These are phyloP conservation scores for Catostylus mosaicus DNA, from an alignment of 30 jellyfish, hydroid and myxozoan genomes.

Conservation along the genomic window DNA sequence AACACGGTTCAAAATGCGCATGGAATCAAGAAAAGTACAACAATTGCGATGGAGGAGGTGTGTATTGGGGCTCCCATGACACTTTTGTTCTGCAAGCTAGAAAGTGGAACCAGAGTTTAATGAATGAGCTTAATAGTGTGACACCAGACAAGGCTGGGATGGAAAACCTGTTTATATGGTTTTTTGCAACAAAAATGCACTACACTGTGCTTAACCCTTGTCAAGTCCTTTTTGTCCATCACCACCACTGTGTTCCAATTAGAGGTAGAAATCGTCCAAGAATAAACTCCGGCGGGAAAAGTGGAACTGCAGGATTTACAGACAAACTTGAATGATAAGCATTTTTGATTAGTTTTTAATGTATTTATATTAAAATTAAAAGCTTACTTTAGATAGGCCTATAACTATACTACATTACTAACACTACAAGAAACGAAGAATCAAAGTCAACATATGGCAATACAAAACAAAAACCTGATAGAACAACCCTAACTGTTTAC, in stretches of 20 bases:
- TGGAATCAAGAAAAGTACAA: not conserved
- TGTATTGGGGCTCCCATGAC: slow-evolving; percentile 78
- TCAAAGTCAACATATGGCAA: too few species aligned
- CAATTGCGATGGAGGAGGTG: slow-evolving; percentile 47
- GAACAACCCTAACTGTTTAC: too few species aligned
- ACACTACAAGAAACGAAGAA: too few species aligned
- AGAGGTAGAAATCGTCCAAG: slow-evolving; percentile 22
- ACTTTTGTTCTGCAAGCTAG: slow-evolving; percentile 52
- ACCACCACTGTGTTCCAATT: slow-evolving; percentile 75
- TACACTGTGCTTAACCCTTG: slow-evolving; percentile 77
- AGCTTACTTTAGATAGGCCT: too few species aligned
- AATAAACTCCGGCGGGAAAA: not conserved
- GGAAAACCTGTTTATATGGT: slow-evolving; percentile 67
- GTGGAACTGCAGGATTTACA: not conserved
- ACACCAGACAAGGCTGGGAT: slow-evolving; percentile 56
- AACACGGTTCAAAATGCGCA: slow-evolving; percentile 12
- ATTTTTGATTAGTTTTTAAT: too few species aligned
- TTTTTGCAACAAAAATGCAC: slow-evolving; percentile 32
- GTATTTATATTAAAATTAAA: too few species aligned
- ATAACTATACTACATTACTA: too few species aligned
- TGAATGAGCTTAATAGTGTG: slow-evolving; percentile 22
- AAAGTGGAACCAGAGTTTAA: not conserved
- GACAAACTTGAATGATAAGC: slow-evolving; percentile 3
- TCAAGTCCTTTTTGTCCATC: slow-evolving; percentile 58
- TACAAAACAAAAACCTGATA: too few species aligned